Percentiles rank a stretch among this genome's conserved stretches.
These are phyloP conservation scores for Oreortyx pictus DNA, from an alignment of 2,797 vertebrate genomes.

Conservation along the genomic window DNA sequence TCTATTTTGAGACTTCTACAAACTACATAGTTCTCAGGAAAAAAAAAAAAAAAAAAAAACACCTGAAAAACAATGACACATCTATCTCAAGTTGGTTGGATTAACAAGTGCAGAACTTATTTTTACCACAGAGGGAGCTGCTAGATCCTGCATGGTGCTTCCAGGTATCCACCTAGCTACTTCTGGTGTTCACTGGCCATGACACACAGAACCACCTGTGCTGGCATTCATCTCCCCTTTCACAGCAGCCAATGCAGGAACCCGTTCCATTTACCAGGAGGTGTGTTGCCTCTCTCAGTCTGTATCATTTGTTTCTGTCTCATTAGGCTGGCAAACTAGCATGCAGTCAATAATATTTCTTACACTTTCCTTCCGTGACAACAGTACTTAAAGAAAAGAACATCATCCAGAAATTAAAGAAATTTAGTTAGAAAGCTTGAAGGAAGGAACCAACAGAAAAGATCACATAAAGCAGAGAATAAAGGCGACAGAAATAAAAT, in stretches of 20 bases:
- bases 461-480: slow-evolving; percentile 23
- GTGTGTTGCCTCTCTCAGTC: not conserved
- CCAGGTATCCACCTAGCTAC: not conserved
- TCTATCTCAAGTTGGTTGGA: too few relatives aligned
- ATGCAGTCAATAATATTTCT: not conserved
- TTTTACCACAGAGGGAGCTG: too few relatives aligned
- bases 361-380: not conserved
- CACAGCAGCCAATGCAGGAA: not conserved
- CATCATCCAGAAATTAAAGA: slow-evolving; percentile 5
- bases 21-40: too few relatives aligned
- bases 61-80: too few relatives aligned
- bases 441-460: slow-evolving; percentile 1
- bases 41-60: too few relatives aligned
- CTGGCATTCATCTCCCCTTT: not conserved
- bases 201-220: not conserved
- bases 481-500: slow-evolving; percentile 36
- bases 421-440: not conserved
- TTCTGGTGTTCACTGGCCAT: not conserved
- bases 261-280: not conserved
- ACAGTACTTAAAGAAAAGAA: not conserved
- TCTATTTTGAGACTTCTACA: too few relatives aligned
- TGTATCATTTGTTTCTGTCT: not conserved
- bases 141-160: not conserved
- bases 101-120: too few relatives aligned
- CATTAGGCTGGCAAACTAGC: not conserved